phyloP scores from a whole-genome alignment of 2,113 vertebrate species.

The Ornithorhynchus anatinus region DNA sequence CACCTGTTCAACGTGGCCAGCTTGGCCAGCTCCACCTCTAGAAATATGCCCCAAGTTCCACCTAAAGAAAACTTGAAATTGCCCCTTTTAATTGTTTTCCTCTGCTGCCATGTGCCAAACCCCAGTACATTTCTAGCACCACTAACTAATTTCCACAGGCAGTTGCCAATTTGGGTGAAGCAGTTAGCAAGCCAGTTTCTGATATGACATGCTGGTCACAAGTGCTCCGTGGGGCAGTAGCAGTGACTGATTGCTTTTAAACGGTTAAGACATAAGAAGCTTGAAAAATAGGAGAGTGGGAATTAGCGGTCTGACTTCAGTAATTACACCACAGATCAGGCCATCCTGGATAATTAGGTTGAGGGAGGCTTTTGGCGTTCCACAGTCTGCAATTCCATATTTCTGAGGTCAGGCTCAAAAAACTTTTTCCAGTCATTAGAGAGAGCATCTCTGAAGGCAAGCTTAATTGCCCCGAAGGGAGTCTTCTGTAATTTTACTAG shows the following conservation, averaged over 20 bases:
- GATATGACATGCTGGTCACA: background rate
- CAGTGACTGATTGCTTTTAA: background rate
- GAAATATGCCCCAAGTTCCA: background rate
- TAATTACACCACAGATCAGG: background rate
- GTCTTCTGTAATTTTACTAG: background rate
- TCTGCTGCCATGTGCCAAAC: constrained; percentile 10
- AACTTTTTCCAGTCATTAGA: background rate
- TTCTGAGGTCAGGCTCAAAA: background rate
- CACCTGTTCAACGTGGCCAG: background rate
- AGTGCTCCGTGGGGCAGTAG: background rate
- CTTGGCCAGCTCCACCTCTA: background rate
- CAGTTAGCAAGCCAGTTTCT: background rate
- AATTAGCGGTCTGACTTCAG: background rate
- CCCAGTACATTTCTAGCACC: background rate
- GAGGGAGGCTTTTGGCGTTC: background rate
- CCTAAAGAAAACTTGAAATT: background rate
- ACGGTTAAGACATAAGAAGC: background rate
- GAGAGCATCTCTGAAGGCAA: background rate
- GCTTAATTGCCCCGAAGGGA: background rate
- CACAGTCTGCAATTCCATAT: background rate
- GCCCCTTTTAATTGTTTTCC: background rate
- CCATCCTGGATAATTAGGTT: background rate
- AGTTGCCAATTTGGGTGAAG: background rate
- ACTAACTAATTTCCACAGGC: background rate
- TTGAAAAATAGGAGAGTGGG: background rate